Base-by-base conservation (phyloP, 2,113 vertebrate species). In the Oreotragus oreotragus region DNA sequence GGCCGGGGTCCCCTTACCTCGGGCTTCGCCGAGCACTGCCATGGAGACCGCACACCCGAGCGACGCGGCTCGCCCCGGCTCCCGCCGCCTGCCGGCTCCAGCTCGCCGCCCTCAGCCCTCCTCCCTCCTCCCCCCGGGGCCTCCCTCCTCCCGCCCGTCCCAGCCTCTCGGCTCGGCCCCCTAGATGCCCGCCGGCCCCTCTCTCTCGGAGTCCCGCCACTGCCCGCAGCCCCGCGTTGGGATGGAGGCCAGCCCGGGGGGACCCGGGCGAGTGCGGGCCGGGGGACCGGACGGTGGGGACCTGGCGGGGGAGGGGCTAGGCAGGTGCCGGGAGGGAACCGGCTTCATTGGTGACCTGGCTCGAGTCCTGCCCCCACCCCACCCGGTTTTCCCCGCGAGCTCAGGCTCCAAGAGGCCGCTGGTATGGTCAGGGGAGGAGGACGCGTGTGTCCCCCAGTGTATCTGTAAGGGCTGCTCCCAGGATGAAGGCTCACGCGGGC, bases 1-100 rank as follows among this genome's bases (percentile, higher is more conserved):
- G 91, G 94, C 87, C 3, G 60, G 98, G 98, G 97, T 97, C 96
- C 58, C 62, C 98, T 97, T 98, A 98, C 98, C 98, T 98, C 96
- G 4, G 55, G 89, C 89, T 85, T 97, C 53, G 87, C 90, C 96
- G 57, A 2, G 90, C 93, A 95, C 98, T 84, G 98, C 98, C 91
- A 90, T 95, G 98, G 97, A 98, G 98, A 98, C 97, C 70, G 92
- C 97, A 90, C 98, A 97, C 98, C 96, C 28, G 60, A 62, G 60
- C 97, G 89, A 84, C 93, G 64, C 94, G 45, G 84, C 95, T 88
- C 83, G 84, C 87, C 58, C 33, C 47, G 91, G 96, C 97, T 96
- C 95, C 85, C 47, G 92, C 96, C 92, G 86, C 90, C 95, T 39
- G 97, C 95, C 57, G 25, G 96, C 97, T 94, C 94, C 49, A 6